Evolutionary conservation across 2,113 vertebrate genomes (phyloP), one percentile per base, ranked within the genome.

Genomic region (Strix uralensis): DNA sequence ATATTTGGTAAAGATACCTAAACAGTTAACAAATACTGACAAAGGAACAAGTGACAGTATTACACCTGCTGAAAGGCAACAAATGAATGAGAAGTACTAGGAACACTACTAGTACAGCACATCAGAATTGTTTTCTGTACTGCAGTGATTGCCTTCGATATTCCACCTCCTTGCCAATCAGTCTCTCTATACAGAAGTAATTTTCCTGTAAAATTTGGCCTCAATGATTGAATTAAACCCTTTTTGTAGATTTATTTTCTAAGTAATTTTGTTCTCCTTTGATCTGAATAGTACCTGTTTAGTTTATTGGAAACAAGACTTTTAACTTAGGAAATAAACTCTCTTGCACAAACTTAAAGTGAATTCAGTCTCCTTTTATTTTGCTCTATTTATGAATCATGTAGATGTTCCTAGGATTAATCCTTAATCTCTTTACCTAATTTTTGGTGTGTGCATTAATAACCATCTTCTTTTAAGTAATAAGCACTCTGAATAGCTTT

Each of bases 131-230:
- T 81, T 65, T 71, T 63, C 34, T 78, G 23, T n/a, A 10, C 26
- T 42, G 44, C 22, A n/a, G 11, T 51, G 57, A 49, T 55, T 81
- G 38, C 29, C 7, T 90, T 83, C 1, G 0, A 21, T 2, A 1
- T 81, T 81, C 30, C 2, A 13, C 16, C 23, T 86, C 74, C 26
- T 70, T 1, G 0, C 38, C 32, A 19, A 25, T 75, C 25, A 20
- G 5, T 63, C 8, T 67, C 29, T 58, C 19, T 70, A 2, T 49
- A 84, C 21, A 73, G 34, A 71, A 91, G 16, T 74, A 0, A 0
- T 81, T 81, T 71, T 54, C 32, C 32, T 58, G 16, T 74, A 66
- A 46, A 74, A 70, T 74, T 66, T 87, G 17, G 3, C 55, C 21
- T 89, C 19, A 27, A 1, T 23, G 4, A 47, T 57, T 57, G 47